Percentiles rank a stretch among this genome's conserved stretches.
Evolutionary conservation across 2,797 vertebrate species (phyloP).

Genomic region (Sciurus vulgaris): DNA sequence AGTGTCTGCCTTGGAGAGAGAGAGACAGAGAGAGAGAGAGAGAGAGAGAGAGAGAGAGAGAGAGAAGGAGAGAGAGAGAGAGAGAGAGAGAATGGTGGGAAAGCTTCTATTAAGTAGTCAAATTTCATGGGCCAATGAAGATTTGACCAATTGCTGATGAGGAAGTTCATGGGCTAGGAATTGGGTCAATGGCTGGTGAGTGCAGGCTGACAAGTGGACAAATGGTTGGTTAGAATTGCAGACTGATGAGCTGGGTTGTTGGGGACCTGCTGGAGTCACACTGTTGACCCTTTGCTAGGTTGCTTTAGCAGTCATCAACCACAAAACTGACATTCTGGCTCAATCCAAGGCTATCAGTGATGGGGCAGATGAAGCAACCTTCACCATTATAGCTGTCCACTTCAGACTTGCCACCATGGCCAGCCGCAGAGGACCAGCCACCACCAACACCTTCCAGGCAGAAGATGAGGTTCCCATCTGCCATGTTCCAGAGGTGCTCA

Average conservation of each 20-base stretch:
- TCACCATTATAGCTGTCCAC: slow-evolving; percentile 93
- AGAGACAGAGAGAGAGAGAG: no score
- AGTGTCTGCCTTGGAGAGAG: no score
- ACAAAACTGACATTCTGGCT: slow-evolving; percentile 86
- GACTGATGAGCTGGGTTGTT: slow-evolving; percentile 82
- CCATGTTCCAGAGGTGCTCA: slow-evolving; percentile 88
- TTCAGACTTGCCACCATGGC: slow-evolving; percentile 85
- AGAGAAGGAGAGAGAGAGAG: no score
- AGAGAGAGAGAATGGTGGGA: no score
- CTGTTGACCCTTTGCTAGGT: slow-evolving; percentile 84
- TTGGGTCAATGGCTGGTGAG: no score
- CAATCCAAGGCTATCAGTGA: slow-evolving; percentile 92
- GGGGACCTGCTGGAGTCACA: slow-evolving; percentile 91
- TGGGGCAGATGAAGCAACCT: slow-evolving; percentile 92
- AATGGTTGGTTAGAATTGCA: no score
- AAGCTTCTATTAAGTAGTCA: no score
- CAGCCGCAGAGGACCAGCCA: slow-evolving; percentile 70
- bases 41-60: no score
- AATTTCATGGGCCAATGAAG: no score
- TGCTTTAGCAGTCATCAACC: slow-evolving; percentile 89
- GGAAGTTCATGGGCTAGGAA: no score
- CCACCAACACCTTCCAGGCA: slow-evolving; percentile 95
- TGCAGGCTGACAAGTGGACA: no score
- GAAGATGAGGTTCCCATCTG: slow-evolving; percentile 97
- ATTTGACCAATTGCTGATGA: no score